A percentile compares a stretch with the other conserved stretches of the same genome.
Evolutionary conservation across 2,888 invertebrate genomes (phyloP).

Genomic region (Pachydiplax longipennis): DNA sequence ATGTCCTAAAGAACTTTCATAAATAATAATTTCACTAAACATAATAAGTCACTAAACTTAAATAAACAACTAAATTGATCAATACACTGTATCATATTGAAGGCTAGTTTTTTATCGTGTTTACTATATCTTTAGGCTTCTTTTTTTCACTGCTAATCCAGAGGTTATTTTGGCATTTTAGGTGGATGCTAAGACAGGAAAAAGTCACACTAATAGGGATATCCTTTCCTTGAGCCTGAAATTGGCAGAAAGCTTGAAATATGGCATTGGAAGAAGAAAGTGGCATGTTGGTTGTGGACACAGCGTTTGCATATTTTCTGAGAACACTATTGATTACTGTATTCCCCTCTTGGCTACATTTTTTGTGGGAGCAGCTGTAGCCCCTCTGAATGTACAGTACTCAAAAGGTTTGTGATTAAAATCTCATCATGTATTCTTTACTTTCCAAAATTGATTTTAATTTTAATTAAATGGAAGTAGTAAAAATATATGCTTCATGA

Average conservation of each 20-base stretch:
- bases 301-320: constrained; percentile 68
- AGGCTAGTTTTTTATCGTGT: too few relatives aligned
- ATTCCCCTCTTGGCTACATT: constrained; percentile 65
- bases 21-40: too few relatives aligned
- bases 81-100: too few relatives aligned
- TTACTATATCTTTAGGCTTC: too few relatives aligned
- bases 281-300: constrained; percentile 60
- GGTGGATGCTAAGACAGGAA: constrained; percentile 69
- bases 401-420: constrained; percentile 62
- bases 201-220: constrained; percentile 64
- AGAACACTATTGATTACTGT: constrained; percentile 70
- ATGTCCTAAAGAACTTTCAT: too few relatives aligned
- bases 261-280: constrained; percentile 57
- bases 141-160: background rate
- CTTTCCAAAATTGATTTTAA: too few relatives aligned
- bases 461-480: too few relatives aligned
- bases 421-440: too few relatives aligned
- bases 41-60: too few relatives aligned
- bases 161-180: constrained; percentile 54
- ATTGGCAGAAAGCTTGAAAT: constrained; percentile 65
- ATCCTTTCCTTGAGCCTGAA: constrained; percentile 67
- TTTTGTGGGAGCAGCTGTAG: constrained; percentile 67
- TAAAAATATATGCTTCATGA: too few relatives aligned
- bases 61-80: too few relatives aligned
- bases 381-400: constrained; percentile 71